These are phyloP conservation scores for Colletes collaris DNA, from an alignment of 2,888 invertebrate genomes.

Conservation along the genomic window DNA sequence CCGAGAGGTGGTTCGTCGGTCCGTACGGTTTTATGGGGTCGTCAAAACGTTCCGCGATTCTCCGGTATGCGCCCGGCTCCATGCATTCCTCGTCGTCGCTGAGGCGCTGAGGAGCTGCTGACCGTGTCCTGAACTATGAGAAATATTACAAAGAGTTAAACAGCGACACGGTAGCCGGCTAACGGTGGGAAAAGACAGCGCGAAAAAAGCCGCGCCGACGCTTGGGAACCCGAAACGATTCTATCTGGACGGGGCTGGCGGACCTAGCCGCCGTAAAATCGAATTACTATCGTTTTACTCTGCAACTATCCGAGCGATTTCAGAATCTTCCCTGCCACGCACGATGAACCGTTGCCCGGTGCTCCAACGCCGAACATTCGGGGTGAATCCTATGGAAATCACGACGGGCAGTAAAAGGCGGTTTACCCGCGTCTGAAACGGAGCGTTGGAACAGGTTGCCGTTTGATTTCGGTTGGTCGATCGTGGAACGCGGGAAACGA, in stretches of 20 bases:
- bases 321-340: constrained; percentile 22
- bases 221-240: constrained; percentile 62
- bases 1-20: constrained; percentile 66
- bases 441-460: neutral
- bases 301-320: constrained; percentile 52
- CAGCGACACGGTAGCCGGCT: constrained; percentile 67
- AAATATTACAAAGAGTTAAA: constrained; percentile 74
- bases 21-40: constrained; percentile 79
- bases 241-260: constrained; percentile 51
- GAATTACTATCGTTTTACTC: constrained; percentile 48
- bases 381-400: constrained; percentile 50
- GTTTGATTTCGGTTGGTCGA: constrained; percentile 35
- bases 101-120: constrained; percentile 52
- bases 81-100: constrained; percentile 73
- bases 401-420: constrained; percentile 31
- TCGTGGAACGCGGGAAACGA: neutral
- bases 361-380: neutral
- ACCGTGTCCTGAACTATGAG: constrained; percentile 64
- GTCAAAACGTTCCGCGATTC: constrained; percentile 79
- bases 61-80: constrained; percentile 74
- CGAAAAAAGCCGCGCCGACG: constrained; percentile 54
- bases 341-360: constrained; percentile 12
- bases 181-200: constrained; percentile 69
- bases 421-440: neutral
- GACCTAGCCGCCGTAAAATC: constrained; percentile 58